phyloP scores from a whole-genome alignment of 2,888 invertebrate species.

The Timandra comae region DNA sequence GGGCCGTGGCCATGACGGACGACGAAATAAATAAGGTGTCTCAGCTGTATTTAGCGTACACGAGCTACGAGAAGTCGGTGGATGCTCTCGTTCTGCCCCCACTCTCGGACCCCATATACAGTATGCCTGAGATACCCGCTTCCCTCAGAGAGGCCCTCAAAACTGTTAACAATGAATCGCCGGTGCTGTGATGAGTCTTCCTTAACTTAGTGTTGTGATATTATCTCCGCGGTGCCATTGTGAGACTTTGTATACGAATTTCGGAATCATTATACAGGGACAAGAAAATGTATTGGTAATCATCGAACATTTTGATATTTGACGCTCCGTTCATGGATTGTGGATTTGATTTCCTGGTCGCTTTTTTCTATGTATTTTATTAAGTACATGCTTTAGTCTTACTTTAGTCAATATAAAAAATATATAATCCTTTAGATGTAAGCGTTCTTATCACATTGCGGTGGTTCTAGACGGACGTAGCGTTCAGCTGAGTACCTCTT shows the following conservation, averaged over 20 bases:
- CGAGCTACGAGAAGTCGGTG: conserved; percentile 51
- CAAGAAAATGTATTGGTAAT: too few species aligned
- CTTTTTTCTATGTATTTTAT: too few species aligned
- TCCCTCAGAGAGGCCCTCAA: conserved; percentile 49
- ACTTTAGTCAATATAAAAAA: too few species aligned
- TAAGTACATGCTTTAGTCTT: too few species aligned
- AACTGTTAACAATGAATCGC: conserved; percentile 44
- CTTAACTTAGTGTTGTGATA: conserved; percentile 34
- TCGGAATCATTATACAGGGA: too few species aligned
- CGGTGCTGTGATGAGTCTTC: conserved; percentile 31
- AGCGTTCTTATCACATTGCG: too few species aligned
- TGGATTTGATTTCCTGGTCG: too few species aligned
- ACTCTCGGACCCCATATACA: conserved; percentile 58
- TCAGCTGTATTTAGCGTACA: conserved; percentile 52
- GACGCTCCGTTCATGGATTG: too few species aligned
- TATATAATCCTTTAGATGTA: too few species aligned
- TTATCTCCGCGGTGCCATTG: conserved; percentile 37
- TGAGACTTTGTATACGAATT: conserved; percentile 31
- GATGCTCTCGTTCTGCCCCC: conserved; percentile 56
- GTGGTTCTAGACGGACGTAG: too few species aligned
- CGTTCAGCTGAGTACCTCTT: too few species aligned
- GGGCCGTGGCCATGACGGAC: conserved; percentile 52
- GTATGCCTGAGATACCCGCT: conserved; percentile 51
- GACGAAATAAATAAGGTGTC: conserved; percentile 57
- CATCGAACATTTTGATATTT: too few species aligned